Conservation (phyloP, 2,113 vertebrate species). For the Dolichallabes microphthalmus region DNA sequence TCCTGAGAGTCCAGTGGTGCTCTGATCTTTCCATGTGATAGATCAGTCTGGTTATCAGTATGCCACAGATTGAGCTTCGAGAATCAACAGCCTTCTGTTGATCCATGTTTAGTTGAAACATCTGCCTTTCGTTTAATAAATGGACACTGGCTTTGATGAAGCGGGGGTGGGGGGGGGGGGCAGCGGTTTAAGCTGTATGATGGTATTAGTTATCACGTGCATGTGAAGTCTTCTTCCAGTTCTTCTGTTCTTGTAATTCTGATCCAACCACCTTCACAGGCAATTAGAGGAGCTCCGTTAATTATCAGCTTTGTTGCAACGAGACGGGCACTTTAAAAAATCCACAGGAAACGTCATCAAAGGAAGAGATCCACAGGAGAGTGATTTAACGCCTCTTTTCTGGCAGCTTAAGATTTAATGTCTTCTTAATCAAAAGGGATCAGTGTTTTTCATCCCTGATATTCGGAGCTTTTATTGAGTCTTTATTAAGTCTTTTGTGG, state of each 20-base stretch:
- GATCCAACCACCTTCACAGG: constrained; percentile 52
- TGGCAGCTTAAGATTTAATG: constrained; percentile 37
- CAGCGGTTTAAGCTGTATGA: constrained; percentile 12
- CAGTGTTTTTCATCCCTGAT: constrained; percentile 36
- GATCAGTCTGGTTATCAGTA: neutral
- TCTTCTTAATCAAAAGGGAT: constrained; percentile 50
- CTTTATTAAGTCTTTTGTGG: constrained; percentile 32
- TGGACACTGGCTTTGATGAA: constrained; percentile 4
- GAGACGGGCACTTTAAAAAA: constrained; percentile 51
- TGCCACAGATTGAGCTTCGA: neutral
- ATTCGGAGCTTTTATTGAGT: constrained; percentile 33
- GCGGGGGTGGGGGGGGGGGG: neutral
- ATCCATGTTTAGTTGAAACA: neutral
- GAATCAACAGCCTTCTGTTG: neutral
- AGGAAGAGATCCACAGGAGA: constrained; percentile 50
- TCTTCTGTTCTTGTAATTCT: constrained; percentile 30
- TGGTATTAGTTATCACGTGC: constrained; percentile 16
- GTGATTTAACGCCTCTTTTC: constrained; percentile 41
- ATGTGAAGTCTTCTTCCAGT: constrained; percentile 29
- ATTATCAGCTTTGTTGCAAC: constrained; percentile 56
- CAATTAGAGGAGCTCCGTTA: constrained; percentile 54
- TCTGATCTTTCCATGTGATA: neutral
- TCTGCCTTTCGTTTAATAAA: neutral
- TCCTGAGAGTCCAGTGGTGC: neutral
- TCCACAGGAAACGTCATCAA: constrained; percentile 53